Conservation (phyloP, 92 coral and sea anemone genomes). For the Porites divaricata region DNA sequence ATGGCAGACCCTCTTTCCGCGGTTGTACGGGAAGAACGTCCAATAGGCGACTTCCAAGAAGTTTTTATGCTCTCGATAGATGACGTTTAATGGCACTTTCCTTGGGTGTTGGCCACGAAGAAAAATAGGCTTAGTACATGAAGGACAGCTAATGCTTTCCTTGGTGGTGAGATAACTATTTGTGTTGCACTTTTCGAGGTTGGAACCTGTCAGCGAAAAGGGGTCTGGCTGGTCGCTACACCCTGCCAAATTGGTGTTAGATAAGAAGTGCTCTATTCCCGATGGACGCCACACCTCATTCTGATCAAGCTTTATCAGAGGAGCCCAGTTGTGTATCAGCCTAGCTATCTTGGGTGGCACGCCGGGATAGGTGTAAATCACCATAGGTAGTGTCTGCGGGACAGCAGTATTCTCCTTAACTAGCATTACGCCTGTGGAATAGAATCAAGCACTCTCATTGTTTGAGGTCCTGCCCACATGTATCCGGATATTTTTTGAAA, state of each 20-base stretch:
- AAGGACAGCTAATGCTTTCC: constrained; percentile 3
- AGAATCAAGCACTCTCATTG: too few relatives aligned
- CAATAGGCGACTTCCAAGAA: constrained; percentile 53
- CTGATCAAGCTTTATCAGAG: constrained; percentile 27
- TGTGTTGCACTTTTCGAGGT: neutral
- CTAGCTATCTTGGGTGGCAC: neutral
- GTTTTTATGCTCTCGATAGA: neutral
- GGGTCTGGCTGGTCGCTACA: neutral
- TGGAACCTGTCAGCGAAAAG: neutral
- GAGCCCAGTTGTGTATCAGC: constrained; percentile 3
- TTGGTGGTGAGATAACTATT: neutral
- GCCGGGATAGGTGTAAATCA: neutral
- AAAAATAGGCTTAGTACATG: constrained; percentile 14
- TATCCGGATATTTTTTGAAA: too few relatives aligned
- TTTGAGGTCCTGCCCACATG: too few relatives aligned
- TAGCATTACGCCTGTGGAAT: too few relatives aligned
- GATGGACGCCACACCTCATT: neutral
- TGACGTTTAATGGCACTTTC: constrained; percentile 31
- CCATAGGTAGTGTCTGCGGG: constrained; percentile 5
- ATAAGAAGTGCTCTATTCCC: neutral
- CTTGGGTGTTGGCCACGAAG: constrained; percentile 37
- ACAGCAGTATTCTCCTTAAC: too few relatives aligned
- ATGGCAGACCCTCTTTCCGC: constrained; percentile 56
- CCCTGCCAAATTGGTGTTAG: neutral
- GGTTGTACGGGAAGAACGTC: constrained; percentile 63